A percentile compares a stretch with the other conserved stretches of the same genome.
Conservation (phyloP, 35 echinoderm and acorn worm species). For the Heliocidaris tuberculata region DNA sequence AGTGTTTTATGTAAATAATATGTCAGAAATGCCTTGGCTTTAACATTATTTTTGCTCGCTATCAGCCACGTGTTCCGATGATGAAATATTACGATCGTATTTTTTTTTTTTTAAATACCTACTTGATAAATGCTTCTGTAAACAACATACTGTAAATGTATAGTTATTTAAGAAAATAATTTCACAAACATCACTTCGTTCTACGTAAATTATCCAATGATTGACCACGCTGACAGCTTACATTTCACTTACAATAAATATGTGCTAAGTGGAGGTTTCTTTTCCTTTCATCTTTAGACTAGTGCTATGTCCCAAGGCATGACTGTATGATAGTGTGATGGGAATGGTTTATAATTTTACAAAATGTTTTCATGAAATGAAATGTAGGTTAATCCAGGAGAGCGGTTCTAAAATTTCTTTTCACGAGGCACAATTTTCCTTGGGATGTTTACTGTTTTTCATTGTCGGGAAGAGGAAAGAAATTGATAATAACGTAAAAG, state of each 20-base stretch:
- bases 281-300: background rate
- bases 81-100: no score
- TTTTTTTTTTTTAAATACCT: no score
- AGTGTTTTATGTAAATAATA: no score
- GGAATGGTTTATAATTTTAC: background rate
- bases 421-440: background rate
- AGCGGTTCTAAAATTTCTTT: background rate
- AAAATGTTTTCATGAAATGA: background rate
- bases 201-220: background rate
- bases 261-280: background rate
- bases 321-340: background rate
- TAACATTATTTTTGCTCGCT: no score
- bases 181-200: background rate
- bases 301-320: background rate
- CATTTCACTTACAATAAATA: background rate
- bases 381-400: background rate
- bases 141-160: background rate
- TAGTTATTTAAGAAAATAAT: background rate
- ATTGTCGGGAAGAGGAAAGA: background rate
- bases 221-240: background rate
- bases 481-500: background rate
- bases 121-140: no score
- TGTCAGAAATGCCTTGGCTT: no score
- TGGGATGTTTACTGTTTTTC: background rate
- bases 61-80: no score